Percentiles rank a stretch among this genome's conserved stretches.
phyloP scores from a whole-genome alignment of 2,113 vertebrate genomes.

The Chloropsis hardwickii region DNA sequence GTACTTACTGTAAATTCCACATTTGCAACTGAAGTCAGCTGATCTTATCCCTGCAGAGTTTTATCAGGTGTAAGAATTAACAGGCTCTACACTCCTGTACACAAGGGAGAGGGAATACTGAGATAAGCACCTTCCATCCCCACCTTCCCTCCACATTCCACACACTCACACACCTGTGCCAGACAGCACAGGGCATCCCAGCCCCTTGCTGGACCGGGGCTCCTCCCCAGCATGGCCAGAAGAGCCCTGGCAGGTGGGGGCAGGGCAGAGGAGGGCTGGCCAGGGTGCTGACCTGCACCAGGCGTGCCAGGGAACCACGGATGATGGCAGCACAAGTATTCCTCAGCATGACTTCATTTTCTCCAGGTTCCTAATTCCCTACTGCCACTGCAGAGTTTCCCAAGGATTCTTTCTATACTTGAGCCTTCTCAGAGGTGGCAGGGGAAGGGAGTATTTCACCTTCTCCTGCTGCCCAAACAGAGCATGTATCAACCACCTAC shows the following conservation, averaged over 20 bases:
- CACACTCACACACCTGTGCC: background rate
- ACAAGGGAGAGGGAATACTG: background rate
- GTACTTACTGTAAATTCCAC: background rate
- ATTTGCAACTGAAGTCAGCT: background rate
- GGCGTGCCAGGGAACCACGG: fast-evolving
- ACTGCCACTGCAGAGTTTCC: background rate
- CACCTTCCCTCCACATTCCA: background rate
- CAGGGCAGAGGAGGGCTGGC: background rate
- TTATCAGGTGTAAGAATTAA: background rate
- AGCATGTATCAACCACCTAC: background rate
- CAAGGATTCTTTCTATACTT: background rate
- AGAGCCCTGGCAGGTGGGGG: background rate
- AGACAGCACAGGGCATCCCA: background rate
- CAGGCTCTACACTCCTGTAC: fast-evolving
- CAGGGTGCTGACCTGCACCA: background rate
- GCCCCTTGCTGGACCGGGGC: too few species aligned
- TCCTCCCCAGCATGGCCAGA: background rate
- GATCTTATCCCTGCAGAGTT: background rate
- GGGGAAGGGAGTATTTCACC: background rate
- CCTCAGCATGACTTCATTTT: background rate
- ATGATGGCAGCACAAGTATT: background rate
- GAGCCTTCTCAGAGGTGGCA: background rate
- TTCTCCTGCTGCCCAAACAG: background rate
- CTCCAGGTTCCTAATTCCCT: background rate
- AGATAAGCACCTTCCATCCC: background rate